Percentiles rank a stretch among this genome's conserved stretches.
Evolutionary conservation across 1,140 invertebrate species (phyloP).

Genomic region (Camponotus vicinus): DNA sequence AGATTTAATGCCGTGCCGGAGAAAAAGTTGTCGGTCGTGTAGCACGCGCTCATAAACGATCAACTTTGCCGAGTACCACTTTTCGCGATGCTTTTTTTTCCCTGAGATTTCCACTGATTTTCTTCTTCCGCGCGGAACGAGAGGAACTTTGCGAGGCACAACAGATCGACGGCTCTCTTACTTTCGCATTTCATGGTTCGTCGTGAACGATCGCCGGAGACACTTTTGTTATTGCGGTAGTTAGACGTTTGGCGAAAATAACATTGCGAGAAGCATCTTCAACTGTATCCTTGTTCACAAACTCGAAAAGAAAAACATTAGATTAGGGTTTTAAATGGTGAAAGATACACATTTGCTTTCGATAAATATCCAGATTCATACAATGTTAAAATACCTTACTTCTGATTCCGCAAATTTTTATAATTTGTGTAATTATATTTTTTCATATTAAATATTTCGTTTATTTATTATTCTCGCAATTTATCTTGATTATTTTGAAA

Average conservation of each 20-base stretch:
- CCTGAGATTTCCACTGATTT: constrained; percentile 49
- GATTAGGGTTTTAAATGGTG: background rate
- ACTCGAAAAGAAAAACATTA: background rate
- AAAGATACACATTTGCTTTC: background rate
- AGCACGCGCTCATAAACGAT: constrained; percentile 57
- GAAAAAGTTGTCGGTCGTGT: constrained; percentile 52
- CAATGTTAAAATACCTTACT: background rate
- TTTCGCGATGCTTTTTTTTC: constrained; percentile 18
- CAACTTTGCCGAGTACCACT: constrained; percentile 24
- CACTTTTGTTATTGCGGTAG: constrained; percentile 37
- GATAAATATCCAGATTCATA: background rate
- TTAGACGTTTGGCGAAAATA: constrained; percentile 5
- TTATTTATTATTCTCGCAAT: background rate
- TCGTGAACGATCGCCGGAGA: constrained; percentile 35
- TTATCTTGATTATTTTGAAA: background rate
- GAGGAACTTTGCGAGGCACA: background rate
- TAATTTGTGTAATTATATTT: background rate
- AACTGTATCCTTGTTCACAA: background rate
- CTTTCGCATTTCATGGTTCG: constrained; percentile 19
- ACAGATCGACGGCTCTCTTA: constrained; percentile 45
- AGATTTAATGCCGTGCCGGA: constrained; percentile 43
- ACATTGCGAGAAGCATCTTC: background rate
- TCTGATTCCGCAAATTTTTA: background rate
- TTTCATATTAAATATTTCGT: background rate
- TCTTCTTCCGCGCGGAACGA: constrained; percentile 24